Conservation (phyloP, 2,797 vertebrate genomes). For the Menidia menidia region DNA sequence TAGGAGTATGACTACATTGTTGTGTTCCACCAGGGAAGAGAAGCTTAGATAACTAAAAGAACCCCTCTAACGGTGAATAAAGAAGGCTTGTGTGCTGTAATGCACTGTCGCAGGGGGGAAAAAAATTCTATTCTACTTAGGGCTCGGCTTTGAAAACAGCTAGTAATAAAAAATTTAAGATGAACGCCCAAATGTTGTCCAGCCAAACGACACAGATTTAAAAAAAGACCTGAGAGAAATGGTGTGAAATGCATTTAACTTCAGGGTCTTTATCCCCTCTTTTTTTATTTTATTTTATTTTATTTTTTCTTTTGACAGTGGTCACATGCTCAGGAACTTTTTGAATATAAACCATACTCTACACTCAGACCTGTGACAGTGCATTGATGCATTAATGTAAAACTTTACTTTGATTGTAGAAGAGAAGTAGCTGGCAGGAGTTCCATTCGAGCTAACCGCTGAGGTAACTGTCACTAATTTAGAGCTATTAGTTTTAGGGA, state of each 20-base stretch:
- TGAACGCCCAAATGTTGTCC: slow-evolving; percentile 27
- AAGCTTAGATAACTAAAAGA: slow-evolving; percentile 66
- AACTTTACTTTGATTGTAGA: slow-evolving; percentile 65
- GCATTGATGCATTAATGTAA: slow-evolving; percentile 69
- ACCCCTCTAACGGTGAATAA: slow-evolving; percentile 19
- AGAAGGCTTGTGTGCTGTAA: slow-evolving; percentile 31
- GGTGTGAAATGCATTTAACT: slow-evolving; percentile 57
- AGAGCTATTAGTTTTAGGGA: slow-evolving; percentile 54
- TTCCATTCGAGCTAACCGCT: slow-evolving; percentile 53
- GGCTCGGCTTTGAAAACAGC: slow-evolving; percentile 49
- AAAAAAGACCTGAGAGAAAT: slow-evolving; percentile 19
- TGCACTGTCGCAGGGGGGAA: slow-evolving; percentile 67
- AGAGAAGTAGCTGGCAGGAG: slow-evolving; percentile 50
- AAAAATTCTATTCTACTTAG: slow-evolving; percentile 15
- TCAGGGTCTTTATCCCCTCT: slow-evolving; percentile 61
- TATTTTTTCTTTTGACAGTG: slow-evolving; percentile 64
- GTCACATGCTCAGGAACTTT: slow-evolving; percentile 81
- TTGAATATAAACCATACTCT: slow-evolving; percentile 63
- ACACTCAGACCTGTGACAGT: slow-evolving; percentile 74
- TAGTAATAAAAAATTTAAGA: slow-evolving; percentile 38
- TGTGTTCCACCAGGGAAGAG: slow-evolving; percentile 24
- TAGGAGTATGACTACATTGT: slow-evolving; percentile 15
- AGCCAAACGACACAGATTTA: slow-evolving; percentile 21
- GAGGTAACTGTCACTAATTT: slow-evolving; percentile 58
- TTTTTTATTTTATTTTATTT: too few relatives aligned